These are phyloP conservation scores for Dipodomys stephensi DNA, from an alignment of 2,113 vertebrate genomes.

Conservation along the genomic window DNA sequence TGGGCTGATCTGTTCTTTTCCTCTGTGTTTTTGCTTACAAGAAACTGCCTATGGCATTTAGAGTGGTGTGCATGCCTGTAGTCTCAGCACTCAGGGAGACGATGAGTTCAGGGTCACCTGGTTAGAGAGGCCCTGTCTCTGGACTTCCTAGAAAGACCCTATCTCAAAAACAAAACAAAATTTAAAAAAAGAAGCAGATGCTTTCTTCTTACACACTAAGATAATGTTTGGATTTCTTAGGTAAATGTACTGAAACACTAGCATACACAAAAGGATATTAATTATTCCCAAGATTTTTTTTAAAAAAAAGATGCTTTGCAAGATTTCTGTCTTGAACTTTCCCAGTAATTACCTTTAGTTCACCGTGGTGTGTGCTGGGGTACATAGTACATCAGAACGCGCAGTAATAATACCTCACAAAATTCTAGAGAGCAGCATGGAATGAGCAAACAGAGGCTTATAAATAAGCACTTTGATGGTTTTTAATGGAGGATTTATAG, in stretches of 20 bases:
- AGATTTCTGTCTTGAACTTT: background rate
- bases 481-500: background rate
- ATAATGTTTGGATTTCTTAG: background rate
- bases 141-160: no score
- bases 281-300: no score
- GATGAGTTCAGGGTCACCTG: no score
- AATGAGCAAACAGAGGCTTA: background rate
- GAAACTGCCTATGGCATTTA: background rate
- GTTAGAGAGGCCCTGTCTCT: no score
- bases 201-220: background rate
- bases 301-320: background rate
- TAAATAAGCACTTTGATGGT: background rate
- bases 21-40: background rate
- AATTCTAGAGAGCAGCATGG: background rate
- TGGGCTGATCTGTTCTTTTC: background rate
- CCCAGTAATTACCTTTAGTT: background rate
- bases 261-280: background rate
- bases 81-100: no score
- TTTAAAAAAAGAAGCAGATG: background rate
- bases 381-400: background rate
- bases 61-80: no score
- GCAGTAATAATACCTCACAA: background rate
- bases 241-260: background rate
- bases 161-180: no score
- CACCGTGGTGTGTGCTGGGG: background rate